Percentiles rank a stretch among this genome's conserved stretches.
phyloP scores from a whole-genome alignment of 2,113 vertebrate species.

The Anhinga anhinga region DNA sequence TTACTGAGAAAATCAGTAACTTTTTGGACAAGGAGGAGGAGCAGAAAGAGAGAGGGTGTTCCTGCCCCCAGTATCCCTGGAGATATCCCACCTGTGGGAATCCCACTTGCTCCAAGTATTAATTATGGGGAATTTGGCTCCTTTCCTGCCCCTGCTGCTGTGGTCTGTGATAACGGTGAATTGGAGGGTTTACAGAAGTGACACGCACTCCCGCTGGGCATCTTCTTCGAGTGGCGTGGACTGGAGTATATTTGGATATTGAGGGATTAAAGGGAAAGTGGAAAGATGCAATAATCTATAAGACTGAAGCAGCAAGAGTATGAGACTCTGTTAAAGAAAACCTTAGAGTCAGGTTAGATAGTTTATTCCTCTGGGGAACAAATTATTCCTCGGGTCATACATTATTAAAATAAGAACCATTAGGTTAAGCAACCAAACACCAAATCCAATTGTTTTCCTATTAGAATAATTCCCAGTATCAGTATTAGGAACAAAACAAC shows the following conservation, averaged over 20 bases:
- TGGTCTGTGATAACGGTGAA: not conserved
- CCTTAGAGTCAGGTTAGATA: not conserved
- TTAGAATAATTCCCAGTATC: conserved; percentile 50
- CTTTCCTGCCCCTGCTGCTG: not conserved
- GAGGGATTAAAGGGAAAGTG: not conserved
- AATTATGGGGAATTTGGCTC: not conserved
- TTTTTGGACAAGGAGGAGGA: not conserved
- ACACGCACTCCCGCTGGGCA: not conserved
- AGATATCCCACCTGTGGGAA: not conserved
- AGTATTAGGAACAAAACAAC: conserved; percentile 9
- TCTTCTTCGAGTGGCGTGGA: rapidly evolving
- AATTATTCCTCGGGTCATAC: not conserved
- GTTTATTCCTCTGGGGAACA: conserved; percentile 10
- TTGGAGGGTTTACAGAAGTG: not conserved
- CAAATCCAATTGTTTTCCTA: conserved; percentile 26
- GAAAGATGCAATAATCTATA: not conserved
- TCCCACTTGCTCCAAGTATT: not conserved
- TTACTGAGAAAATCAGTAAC: not conserved
- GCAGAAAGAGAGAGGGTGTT: not conserved
- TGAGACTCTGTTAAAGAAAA: not conserved
- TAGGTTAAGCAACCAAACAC: conserved; percentile 16
- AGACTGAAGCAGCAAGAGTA: not conserved
- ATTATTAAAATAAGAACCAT: conserved; percentile 36
- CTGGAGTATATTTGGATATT: not conserved
- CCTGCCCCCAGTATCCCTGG: not conserved